These are phyloP conservation scores for Sympetrum striolatum DNA, from an alignment of 2,888 invertebrate species.

Conservation along the genomic window DNA sequence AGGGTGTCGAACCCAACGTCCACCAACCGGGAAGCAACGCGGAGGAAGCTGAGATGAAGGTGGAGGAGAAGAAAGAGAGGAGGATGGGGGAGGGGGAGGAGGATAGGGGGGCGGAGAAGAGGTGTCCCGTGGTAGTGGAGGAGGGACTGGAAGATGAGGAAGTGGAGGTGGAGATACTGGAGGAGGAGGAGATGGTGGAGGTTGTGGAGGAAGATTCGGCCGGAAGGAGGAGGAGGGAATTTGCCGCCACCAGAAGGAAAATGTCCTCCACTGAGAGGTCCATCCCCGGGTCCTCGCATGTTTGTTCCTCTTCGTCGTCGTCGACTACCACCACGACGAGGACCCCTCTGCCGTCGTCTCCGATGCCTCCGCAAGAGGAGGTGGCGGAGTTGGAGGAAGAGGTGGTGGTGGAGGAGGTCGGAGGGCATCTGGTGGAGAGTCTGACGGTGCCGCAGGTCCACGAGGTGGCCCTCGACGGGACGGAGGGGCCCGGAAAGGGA, in stretches of 20 bases:
- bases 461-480: not conserved
- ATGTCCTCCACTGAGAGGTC: conserved; percentile 10
- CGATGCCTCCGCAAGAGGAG: conserved; percentile 13
- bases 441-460: not conserved
- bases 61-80: not conserved
- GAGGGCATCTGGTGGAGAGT: not conserved
- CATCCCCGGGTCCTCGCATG: conserved; percentile 13
- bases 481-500: not conserved
- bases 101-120: not conserved
- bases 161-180: not conserved
- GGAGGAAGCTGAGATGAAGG: not conserved
- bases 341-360: conserved; percentile 5
- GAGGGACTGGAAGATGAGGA: conserved; percentile 2
- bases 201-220: conserved; percentile 1
- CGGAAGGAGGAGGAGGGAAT: not conserved
- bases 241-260: not conserved
- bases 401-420: not conserved
- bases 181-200: not conserved
- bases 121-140: conserved; percentile 10
- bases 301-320: not conserved
- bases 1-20: not conserved
- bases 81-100: not conserved
- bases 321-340: conserved; percentile 2
- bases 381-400: not conserved
- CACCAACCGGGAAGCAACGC: not conserved